Evolutionary conservation across 2,888 invertebrate species (phyloP).

Genomic region (Erebia aethiops): DNA sequence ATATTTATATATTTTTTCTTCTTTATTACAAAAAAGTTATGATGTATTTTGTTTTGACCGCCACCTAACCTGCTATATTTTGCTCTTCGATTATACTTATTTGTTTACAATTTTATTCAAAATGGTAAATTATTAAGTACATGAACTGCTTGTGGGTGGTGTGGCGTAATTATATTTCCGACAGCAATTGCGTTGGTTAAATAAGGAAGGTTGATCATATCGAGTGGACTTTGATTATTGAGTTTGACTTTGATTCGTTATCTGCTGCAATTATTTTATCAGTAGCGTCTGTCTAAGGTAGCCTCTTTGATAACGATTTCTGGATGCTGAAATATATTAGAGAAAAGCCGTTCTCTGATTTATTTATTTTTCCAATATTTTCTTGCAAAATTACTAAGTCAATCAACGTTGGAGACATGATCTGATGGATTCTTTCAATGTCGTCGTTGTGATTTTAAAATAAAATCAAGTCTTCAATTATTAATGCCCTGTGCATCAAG

Average conservation of each 20-base stretch:
- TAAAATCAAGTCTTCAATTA: not conserved
- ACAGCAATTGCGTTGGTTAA: conserved; percentile 4
- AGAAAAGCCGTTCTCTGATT: too few species aligned
- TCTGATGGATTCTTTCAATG: not conserved
- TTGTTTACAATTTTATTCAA: not conserved
- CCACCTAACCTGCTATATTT: not conserved
- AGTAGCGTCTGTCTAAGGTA: not conserved
- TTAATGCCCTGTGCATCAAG: too few species aligned
- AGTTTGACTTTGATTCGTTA: not conserved
- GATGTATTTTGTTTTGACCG: not conserved
- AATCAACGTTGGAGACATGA: not conserved
- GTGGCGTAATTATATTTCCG: not conserved
- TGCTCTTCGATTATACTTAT: not conserved
- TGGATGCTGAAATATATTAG: too few species aligned
- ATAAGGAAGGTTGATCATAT: not conserved
- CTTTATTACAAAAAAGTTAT: not conserved
- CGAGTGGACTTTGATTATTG: not conserved
- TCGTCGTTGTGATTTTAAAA: not conserved
- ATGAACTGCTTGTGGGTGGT: conserved; percentile 1
- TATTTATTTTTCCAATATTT: too few species aligned
- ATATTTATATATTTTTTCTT: conserved; percentile 12
- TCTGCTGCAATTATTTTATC: not conserved
- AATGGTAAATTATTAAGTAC: not conserved
- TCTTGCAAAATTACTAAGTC: not conserved
- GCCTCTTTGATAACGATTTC: too few species aligned